Evolutionary conservation across 2,797 vertebrate species (phyloP), one percentile per base, ranked within the genome.

Genomic region (Hylomyscus alleni): DNA sequence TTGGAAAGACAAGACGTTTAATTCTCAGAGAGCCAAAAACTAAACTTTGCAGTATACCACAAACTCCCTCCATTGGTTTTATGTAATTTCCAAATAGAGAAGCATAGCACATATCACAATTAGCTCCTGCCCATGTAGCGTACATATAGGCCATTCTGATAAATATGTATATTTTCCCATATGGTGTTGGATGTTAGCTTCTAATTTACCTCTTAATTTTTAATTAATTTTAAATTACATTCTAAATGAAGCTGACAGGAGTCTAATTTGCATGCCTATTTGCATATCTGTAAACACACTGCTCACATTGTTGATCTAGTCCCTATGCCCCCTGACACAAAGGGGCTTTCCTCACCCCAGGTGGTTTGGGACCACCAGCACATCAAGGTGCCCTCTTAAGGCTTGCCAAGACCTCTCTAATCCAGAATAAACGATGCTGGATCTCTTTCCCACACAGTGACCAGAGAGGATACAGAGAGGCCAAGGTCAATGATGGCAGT

Each of bases 181-280:
- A 97, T 95, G 97, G 97, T 94, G 91, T 94, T 97, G 94, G 97
- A 97, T 97, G 94, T 96, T 97, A 96, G 90, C 94, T 96, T 95
- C 96, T 97, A 97, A 98, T 97, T 97, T 98, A 98, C 97, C 95
- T 97, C 97, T 98, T 98, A 96, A 98, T 97, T 98, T 98, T 98
- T 97, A 97, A 98, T 98, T 98, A 97, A 98, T 98, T 98, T 98
- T 97, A 98, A 98, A 97, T 98, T 98, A 89, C 95, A 95, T 97
- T 97, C 97, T 98, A 97, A 98, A 96, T 80, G 96, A 97, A 93
- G 93, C 85, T 12, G 19, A 98, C 97, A 97, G 95, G 89, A 97
- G 83, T 96, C 96, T 98, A 96, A 97, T 98, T 97, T 98, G 94
- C 90, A 91, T 96, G 93, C 90, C 92, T 89, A 90, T 98, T 98